Conservation (phyloP, 2,113 vertebrate genomes). For the Nettapus auritus region DNA sequence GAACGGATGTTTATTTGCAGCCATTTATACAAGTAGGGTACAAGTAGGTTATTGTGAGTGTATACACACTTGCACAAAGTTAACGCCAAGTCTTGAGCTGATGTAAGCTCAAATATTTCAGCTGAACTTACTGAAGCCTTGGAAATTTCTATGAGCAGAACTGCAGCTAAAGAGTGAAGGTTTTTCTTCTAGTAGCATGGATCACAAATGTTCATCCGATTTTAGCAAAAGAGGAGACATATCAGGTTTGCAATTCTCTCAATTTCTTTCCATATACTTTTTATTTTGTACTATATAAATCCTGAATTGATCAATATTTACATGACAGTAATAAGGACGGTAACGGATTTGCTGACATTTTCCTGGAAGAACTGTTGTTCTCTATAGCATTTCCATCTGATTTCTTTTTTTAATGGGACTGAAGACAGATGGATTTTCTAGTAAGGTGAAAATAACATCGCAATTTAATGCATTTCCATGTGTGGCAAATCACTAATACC, state of each 20-base stretch:
- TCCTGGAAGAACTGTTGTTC: constrained; percentile 3
- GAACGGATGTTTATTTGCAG: no score
- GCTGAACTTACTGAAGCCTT: fast-evolving
- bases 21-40: fast-evolving
- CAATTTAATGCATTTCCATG: background rate
- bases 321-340: background rate
- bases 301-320: background rate
- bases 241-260: fast-evolving
- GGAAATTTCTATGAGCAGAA: background rate
- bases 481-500: background rate
- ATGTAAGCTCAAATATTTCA: background rate
- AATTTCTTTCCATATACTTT: background rate
- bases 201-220: background rate
- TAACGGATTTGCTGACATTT: background rate
- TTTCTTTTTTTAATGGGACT: background rate
- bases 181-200: background rate
- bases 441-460: background rate
- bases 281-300: fast-evolving
- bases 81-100: background rate
- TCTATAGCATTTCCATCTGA: constrained; percentile 21
- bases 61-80: fast-evolving
- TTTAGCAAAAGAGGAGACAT: fast-evolving
- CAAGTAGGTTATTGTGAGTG: fast-evolving
- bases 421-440: constrained; percentile 32
- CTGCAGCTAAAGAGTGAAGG: no score